Evolutionary conservation across 2,888 invertebrate genomes (phyloP).

Genomic region (Himalopsyche anomala): DNA sequence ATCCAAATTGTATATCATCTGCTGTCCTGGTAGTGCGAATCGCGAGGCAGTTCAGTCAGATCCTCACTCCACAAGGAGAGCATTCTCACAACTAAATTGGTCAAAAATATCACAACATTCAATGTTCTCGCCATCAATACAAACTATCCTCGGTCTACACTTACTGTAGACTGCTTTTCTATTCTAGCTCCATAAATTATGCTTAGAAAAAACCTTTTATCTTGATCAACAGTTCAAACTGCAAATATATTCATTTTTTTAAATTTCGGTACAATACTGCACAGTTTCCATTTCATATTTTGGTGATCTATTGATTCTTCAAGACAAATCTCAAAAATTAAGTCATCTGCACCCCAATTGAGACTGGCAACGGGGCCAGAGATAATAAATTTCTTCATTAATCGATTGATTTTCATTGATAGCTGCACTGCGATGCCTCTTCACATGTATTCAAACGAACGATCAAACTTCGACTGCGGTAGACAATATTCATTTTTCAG

Average conservation of each 20-base stretch:
- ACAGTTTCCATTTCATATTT: background rate
- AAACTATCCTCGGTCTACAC: background rate
- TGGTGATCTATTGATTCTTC: too few relatives aligned
- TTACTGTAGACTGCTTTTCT: background rate
- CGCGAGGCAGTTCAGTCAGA: conserved; percentile 38
- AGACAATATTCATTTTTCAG: conserved; percentile 1
- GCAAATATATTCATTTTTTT: background rate
- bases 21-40: conserved; percentile 30
- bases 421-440: too few relatives aligned
- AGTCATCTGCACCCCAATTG: background rate
- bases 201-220: background rate
- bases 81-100: conserved; percentile 38
- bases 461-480: background rate
- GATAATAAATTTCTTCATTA: conserved; percentile 4
- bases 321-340: background rate
- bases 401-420: background rate
- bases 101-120: conserved; percentile 36
- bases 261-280: background rate
- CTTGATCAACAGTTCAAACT: too few relatives aligned
- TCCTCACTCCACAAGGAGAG: conserved; percentile 15
- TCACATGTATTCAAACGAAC: background rate
- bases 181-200: background rate
- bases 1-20: background rate
- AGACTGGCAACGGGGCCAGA: background rate
- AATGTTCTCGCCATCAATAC: background rate